Base-by-base conservation (phyloP, 2,113 vertebrate genomes). In the Callopanchax toddi region DNA sequence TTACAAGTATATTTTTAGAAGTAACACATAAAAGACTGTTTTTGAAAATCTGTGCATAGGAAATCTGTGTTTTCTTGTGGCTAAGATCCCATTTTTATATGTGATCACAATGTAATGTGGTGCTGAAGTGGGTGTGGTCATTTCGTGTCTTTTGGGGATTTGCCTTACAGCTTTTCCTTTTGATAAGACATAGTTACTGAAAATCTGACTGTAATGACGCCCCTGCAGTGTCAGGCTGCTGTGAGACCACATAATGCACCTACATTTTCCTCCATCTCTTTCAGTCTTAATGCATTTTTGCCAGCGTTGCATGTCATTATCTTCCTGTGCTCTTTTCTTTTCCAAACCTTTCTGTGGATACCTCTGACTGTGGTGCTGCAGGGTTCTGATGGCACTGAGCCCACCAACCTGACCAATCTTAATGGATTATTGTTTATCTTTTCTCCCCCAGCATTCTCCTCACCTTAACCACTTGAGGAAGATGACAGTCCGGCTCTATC, bases 391-490 rank as follows among this genome's bases (percentile, higher is more conserved):
- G 29, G 32, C n/a, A 7, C 29, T 52, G 50, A 53, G 10, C 29
- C 50, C 17, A 20, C 25, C 25, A 51, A n/a, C 17, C 26, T 32
- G 17, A 17, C 49, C 26, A n/a, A 18, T 11, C 10, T 34, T 20
- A 34, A 34, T 32, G 50, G 50, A n/a, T 52, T 34, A 29, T 20
- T 52, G 26, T 20, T 52, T 7, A 29, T 51, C 48, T 34, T 52
- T 32, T 20, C 26, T 13, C 26, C 17, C 4, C 11, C 29, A 32
- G 26, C 11, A 11, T 52, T 20, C 50, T 29, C 29, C 17, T 52
- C 48, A 51, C 23, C 48, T 16, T 8, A 51, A 51, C 29, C 50
- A 34, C 17, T 51, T 51, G 26, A 29, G 49, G 49, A 32, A n/a
- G 11, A 25, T 46, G 20, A 26, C 36, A 11, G 26, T 32, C 4